Evolutionary conservation across 2,888 invertebrate genomes (phyloP).

Genomic region (Platycheirus albimanus): DNA sequence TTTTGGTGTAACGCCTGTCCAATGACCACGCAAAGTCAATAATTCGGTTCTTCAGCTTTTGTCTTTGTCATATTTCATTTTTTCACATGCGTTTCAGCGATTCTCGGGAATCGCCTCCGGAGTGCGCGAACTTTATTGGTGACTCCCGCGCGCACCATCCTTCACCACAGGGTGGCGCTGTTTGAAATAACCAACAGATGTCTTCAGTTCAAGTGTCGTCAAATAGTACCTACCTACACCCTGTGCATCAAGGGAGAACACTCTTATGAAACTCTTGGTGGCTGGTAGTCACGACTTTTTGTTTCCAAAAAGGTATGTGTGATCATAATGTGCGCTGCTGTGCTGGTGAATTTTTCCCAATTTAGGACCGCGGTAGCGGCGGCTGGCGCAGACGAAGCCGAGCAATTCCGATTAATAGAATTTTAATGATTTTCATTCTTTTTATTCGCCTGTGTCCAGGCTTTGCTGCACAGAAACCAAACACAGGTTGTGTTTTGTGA

Average conservation of each 20-base stretch:
- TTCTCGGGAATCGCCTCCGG: constrained; percentile 71
- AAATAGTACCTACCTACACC: constrained; percentile 45
- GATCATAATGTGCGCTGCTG: constrained; percentile 55
- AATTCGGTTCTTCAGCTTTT: constrained; percentile 72
- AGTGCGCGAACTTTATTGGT: constrained; percentile 72
- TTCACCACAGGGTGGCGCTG: constrained; percentile 62
- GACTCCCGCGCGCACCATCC: constrained; percentile 57
- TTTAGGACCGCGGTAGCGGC: constrained; percentile 70
- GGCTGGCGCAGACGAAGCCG: constrained; percentile 34
- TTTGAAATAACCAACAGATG: constrained; percentile 26
- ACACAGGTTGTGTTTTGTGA: constrained; percentile 67
- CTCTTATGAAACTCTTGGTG: constrained; percentile 32
- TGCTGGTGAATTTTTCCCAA: constrained; percentile 56
- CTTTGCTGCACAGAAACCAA: too few relatives aligned
- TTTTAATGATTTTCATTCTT: constrained; percentile 75
- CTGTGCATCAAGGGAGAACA: constrained; percentile 45
- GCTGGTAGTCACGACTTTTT: constrained; percentile 62
- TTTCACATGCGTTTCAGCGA: constrained; percentile 74
- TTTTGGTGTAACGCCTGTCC: constrained; percentile 73
- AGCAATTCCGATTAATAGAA: constrained; percentile 74
- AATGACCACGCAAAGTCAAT: constrained; percentile 75
- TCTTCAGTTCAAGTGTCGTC: constrained; percentile 6
- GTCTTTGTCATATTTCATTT: constrained; percentile 75
- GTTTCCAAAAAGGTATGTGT: constrained; percentile 48
- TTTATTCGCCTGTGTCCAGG: constrained; percentile 27